Base-by-base conservation (phyloP, 2,797 vertebrate species). In the Poeciliopsis paucimaculata region DNA sequence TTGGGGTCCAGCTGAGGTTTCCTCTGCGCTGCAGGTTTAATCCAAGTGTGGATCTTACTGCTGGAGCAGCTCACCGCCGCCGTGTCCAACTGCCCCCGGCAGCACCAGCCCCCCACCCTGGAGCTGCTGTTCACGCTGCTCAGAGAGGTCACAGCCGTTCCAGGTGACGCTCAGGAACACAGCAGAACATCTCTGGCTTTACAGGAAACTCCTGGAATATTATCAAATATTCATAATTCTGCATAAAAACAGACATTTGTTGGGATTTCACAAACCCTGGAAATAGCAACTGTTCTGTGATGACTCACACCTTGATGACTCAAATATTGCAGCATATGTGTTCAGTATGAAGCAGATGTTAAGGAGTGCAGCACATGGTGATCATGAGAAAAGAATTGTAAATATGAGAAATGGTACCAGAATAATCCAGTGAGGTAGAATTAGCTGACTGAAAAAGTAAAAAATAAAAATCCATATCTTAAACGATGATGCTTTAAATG, bases 11-110 rank as follows among this genome's bases (percentile, higher is more conserved):
- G 64, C 64, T 68, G 36, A 39, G 64, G 34, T 23, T 68, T 34
- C 20, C 20, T 41, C 36, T 41, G 34, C 23, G 72, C 77, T 49
- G 49, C 92, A 99, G 98, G 98, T 83, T 95, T 99, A 89, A 98
- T 99, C 90, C 98, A 97, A 87, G 98, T 99, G 82, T 99, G 98
- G 98, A 98, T 98, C 87, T 92, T 97, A 89, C 90, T 99, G 0
- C 83, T 99, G 89, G 98, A 99, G 94, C 97, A 99, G 94, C 95
- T 99, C 75, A 98, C 98, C 0, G 97, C 98, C 0, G 97, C 98
- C 0, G 97, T 99, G 84, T 99, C 98, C 0, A 97, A 98, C 90
- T 99, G 98, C 85, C 98, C 98, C 5, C 97, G 98, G 4, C 97
- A 98, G 80, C 98, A 99, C 85, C 98, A 99, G 53, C 97, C 98